These are phyloP conservation scores for Takifugu bimaculatus DNA, from an alignment of 2,113 vertebrate species.

Conservation along the genomic window DNA sequence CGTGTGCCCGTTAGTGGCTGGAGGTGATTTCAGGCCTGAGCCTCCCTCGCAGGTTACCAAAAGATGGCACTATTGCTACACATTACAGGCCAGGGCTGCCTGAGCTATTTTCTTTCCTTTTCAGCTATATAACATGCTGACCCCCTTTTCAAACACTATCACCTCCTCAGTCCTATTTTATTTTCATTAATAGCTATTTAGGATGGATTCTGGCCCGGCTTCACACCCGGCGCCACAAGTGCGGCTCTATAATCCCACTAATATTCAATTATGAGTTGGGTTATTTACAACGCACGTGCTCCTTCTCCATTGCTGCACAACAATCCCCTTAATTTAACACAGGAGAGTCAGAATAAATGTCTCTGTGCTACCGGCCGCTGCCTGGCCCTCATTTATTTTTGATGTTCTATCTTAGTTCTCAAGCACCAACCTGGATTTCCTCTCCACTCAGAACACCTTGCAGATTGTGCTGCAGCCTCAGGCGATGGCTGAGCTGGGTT, in stretches of 20 bases:
- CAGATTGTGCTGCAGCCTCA: constrained; percentile 49
- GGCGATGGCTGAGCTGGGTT: constrained; percentile 57
- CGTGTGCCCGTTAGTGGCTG: background rate
- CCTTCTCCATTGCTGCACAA: constrained; percentile 38
- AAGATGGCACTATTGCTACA: constrained; percentile 75
- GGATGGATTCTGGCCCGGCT: constrained; percentile 50
- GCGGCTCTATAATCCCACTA: constrained; percentile 38
- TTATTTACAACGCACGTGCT: constrained; percentile 46
- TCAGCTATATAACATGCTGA: constrained; percentile 59
- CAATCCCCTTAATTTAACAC: constrained; percentile 59
- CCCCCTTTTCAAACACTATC: constrained; percentile 65
- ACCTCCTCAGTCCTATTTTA: constrained; percentile 62
- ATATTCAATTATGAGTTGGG: constrained; percentile 64
- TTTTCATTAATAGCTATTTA: constrained; percentile 69
- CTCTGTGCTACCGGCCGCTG: constrained; percentile 25
- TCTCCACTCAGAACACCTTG: constrained; percentile 45
- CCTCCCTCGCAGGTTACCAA: constrained; percentile 43
- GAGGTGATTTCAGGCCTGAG: constrained; percentile 18
- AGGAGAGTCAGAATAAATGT: constrained; percentile 46
- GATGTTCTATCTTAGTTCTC: constrained; percentile 23
- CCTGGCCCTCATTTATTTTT: background rate
- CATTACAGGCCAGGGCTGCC: constrained; percentile 16
- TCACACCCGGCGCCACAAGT: constrained; percentile 48
- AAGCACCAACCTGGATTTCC: constrained; percentile 24
- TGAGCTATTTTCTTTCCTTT: constrained; percentile 29